Evolutionary conservation across 2,113 vertebrate species (phyloP).

Genomic region (Amphiprion percula): DNA sequence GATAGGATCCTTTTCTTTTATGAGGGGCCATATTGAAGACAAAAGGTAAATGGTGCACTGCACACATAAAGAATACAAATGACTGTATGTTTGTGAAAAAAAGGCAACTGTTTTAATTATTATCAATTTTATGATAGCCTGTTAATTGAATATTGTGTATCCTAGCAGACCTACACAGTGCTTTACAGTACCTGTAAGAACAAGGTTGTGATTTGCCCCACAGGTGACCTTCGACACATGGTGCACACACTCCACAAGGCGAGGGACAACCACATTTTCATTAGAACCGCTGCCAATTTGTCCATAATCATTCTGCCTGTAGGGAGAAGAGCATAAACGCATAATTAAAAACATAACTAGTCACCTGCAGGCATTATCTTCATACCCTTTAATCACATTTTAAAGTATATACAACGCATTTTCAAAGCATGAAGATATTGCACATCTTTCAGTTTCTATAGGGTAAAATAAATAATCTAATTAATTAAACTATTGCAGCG

Average conservation of each 20-base stretch:
- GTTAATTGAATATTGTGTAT: background rate
- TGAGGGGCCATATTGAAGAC: background rate
- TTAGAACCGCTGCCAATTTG: conserved; percentile 70
- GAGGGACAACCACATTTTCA: conserved; percentile 57
- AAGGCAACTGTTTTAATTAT: background rate
- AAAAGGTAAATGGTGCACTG: background rate
- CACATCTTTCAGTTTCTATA: conserved; percentile 47
- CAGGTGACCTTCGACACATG: conserved; percentile 65
- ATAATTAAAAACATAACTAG: conserved; percentile 71
- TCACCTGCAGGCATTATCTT: conserved; percentile 56
- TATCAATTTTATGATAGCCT: background rate
- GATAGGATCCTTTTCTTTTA: background rate
- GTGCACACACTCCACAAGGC: conserved; percentile 61
- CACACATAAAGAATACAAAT: background rate
- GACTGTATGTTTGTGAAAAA: background rate
- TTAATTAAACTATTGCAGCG: conserved; percentile 56
- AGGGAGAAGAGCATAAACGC: conserved; percentile 55
- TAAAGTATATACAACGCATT: conserved; percentile 17
- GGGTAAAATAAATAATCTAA: conserved; percentile 65
- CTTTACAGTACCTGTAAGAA: conserved; percentile 66
- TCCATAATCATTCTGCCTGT: conserved; percentile 71
- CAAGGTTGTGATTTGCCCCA: conserved; percentile 71
- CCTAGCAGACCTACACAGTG: background rate
- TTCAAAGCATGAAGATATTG: conserved; percentile 45
- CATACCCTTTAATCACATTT: conserved; percentile 51